These are phyloP conservation scores for Sus scrofa DNA, from an alignment of 2,113 vertebrate genomes.

Conservation along the genomic window DNA sequence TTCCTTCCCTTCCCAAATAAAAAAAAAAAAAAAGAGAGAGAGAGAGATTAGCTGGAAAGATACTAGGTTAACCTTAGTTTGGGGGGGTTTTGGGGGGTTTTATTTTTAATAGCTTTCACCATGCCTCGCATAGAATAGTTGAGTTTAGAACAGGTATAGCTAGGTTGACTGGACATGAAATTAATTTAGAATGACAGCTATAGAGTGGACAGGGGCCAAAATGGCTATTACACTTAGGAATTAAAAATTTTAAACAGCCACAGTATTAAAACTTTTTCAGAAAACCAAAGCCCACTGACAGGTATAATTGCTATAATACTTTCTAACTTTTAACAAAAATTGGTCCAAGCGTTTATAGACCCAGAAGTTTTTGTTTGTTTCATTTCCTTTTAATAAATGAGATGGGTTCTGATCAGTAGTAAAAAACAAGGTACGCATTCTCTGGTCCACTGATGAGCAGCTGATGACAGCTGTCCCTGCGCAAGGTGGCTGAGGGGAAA, in stretches of 20 bases:
- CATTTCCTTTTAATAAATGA: neutral
- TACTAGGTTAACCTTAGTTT: neutral
- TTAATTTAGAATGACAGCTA: neutral
- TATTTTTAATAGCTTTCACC: neutral
- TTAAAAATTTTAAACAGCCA: neutral
- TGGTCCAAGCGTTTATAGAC: neutral
- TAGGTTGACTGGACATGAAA: neutral
- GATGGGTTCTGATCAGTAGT: neutral
- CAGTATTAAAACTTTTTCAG: neutral
- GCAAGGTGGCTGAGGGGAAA: neutral
- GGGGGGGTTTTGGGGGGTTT: neutral
- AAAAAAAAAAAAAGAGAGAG: too few species aligned
- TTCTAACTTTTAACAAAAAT: constrained; percentile 34
- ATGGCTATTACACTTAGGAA: neutral
- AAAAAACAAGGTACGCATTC: neutral
- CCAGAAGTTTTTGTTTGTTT: neutral
- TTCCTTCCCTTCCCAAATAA: neutral
- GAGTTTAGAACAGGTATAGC: neutral
- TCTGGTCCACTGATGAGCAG: neutral
- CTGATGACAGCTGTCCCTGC: neutral
- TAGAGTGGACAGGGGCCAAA: neutral
- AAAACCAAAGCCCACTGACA: neutral
- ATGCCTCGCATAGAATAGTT: neutral
- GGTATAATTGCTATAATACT: neutral
- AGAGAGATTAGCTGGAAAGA: neutral